Conservation (phyloP, 1,140 invertebrate genomes). For the Macrotrachela quadricornifera region DNA sequence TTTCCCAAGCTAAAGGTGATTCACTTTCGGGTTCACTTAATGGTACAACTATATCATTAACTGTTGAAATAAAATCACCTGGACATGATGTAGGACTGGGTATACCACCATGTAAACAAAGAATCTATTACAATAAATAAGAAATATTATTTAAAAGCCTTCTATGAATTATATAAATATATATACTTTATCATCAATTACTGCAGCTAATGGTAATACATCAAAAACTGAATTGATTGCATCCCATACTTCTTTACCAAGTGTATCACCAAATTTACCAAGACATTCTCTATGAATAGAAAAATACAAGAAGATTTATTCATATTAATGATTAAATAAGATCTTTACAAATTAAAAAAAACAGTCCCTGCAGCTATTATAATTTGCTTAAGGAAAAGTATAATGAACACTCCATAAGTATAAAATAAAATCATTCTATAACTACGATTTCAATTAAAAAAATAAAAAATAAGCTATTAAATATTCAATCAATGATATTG, state of each 20-base stretch:
- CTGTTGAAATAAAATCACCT: constrained; percentile 9
- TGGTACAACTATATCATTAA: constrained; percentile 9
- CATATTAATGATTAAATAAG: constrained; percentile 8
- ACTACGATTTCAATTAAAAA: too few relatives aligned
- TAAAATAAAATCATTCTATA: too few relatives aligned
- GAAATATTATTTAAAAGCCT: too few relatives aligned
- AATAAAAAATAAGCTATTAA: too few relatives aligned
- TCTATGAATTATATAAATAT: background rate
- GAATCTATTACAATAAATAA: background rate
- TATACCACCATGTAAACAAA: constrained; percentile 49
- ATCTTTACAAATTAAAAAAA: too few relatives aligned
- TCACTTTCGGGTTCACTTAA: constrained; percentile 20
- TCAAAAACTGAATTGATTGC: constrained; percentile 48
- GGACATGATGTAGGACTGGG: constrained; percentile 37
- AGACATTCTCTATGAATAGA: constrained; percentile 34
- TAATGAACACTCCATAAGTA: too few relatives aligned
- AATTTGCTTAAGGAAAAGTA: too few relatives aligned
- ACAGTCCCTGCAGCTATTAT: too few relatives aligned
- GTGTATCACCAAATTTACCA: constrained; percentile 39
- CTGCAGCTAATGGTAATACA: constrained; percentile 24
- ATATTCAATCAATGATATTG: too few relatives aligned
- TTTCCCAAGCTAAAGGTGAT: constrained; percentile 44
- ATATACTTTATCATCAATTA: constrained; percentile 31
- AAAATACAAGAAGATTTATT: constrained; percentile 26
- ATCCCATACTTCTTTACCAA: constrained; percentile 40